Percentiles rank a stretch among this genome's conserved stretches.
These are phyloP conservation scores for Steromphala cineraria DNA, from an alignment of 2,888 invertebrate genomes.

Conservation along the genomic window DNA sequence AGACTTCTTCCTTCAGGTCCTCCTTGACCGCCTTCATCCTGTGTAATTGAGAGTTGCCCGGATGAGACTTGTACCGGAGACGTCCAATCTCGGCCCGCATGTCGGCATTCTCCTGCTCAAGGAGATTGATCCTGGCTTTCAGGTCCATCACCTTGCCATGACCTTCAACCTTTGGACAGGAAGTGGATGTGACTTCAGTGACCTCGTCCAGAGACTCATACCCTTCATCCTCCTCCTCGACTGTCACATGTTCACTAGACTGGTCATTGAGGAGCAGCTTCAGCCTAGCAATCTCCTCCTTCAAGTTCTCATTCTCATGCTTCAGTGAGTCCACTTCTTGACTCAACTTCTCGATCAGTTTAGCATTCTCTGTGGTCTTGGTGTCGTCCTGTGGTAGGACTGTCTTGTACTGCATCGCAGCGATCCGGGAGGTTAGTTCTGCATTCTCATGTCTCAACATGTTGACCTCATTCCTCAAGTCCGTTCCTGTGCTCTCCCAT, in stretches of 20 bases:
- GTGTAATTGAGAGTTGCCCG: not conserved
- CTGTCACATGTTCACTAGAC: not conserved
- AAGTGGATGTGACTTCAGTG: not conserved
- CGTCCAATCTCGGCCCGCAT: slow-evolving; percentile 15
- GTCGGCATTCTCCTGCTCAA: slow-evolving; percentile 5
- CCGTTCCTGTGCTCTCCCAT: not conserved
- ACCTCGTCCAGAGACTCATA: not conserved
- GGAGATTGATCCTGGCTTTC: not conserved
- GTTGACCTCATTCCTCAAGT: slow-evolving; percentile 14
- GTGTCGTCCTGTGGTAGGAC: not conserved
- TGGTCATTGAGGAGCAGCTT: not conserved
- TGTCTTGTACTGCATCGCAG: not conserved
- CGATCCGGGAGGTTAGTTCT: not conserved
- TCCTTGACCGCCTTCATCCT: not conserved
- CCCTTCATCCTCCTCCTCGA: not conserved
- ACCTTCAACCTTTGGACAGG: not conserved
- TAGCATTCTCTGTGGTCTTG: not conserved
- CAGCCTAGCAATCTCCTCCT: not conserved
- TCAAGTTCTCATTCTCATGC: slow-evolving; percentile 18
- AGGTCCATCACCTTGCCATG: not conserved
- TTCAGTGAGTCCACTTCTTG: not conserved
- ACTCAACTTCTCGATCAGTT: not conserved
- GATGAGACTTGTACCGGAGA: slow-evolving; percentile 1
- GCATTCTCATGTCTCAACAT: not conserved
- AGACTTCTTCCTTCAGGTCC: not conserved